Base-by-base conservation (phyloP, 2,888 invertebrate genomes). In the Xylota segnis region DNA sequence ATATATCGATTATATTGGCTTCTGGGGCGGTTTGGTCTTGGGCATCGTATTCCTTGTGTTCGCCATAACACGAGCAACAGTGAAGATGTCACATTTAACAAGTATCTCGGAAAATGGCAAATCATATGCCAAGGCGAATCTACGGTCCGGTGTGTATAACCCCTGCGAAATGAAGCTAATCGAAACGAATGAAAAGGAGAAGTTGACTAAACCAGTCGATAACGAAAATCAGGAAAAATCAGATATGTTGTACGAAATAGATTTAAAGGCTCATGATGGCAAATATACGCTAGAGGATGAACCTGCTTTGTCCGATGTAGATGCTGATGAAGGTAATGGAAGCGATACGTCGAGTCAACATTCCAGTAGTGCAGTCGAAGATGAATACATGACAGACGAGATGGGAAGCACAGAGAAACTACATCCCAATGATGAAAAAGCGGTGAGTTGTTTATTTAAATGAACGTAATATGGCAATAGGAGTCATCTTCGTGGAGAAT, bases 1-100 rank as follows among this genome's bases (percentile, higher is more conserved):
- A 0, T 89, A 94, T 0, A 93, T 94, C 0, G 95, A 96, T 90
- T 92, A 89, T 0, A 50, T 92, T 29, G 90, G 90, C 4, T 91
- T 92, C 86, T 92, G 92, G 91, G 89, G 88, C 40, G 90, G 90
- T 2, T 87, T 91, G 2, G 3, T 89, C 0, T 23, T 90, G 61
- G 92, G 92, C 34, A 76, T 91, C 9, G 77, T 88, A 9, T 87
- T 91, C 29, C 84, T 92, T 4, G 87, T 90, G 2, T 90, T 91
- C 81, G 91, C 92, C 37, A 89, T 92, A 23, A 90, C 90, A 27
- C 89, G 90, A 5, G 92, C 91, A 32, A 91, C 91, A 0, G 79
- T 91, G 2, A 90, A 89, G 61, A 89, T 92, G 88, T 91, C 91
- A 6, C 89, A 87, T 66, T 90, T 90, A 14, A 87, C 89, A 0